Evolutionary conservation across 2,797 vertebrate genomes (phyloP).

Genomic region (Macroramphosus scolopax): DNA sequence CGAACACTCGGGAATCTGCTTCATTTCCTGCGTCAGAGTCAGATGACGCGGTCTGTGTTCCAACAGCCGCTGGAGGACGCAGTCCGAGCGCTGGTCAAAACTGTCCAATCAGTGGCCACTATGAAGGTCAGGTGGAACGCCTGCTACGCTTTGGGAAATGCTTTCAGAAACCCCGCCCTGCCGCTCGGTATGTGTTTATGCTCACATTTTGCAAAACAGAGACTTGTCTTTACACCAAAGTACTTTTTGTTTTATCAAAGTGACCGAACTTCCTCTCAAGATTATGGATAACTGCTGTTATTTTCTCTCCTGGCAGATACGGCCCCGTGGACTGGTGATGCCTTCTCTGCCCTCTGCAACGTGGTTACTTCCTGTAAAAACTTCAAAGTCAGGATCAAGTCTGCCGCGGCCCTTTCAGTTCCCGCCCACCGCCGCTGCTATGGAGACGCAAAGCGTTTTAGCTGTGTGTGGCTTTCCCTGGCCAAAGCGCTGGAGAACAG

Average conservation of each 20-base stretch:
- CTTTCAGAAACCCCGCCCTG: slow-evolving; percentile 90
- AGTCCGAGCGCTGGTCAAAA: slow-evolving; percentile 86
- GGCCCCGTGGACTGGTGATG: slow-evolving; percentile 84
- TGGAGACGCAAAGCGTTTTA: slow-evolving; percentile 79
- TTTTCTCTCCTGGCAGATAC: slow-evolving; percentile 71
- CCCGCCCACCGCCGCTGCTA: slow-evolving; percentile 81
- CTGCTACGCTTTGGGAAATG: slow-evolving; percentile 93
- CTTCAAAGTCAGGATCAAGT: slow-evolving; percentile 96
- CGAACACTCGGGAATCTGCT: slow-evolving; percentile 93
- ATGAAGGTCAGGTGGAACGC: slow-evolving; percentile 99
- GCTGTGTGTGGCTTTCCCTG: slow-evolving; percentile 84
- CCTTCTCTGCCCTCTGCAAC: slow-evolving; percentile 83
- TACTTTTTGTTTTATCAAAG: too few species aligned
- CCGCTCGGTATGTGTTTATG: slow-evolving; percentile 78
- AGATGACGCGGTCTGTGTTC: slow-evolving; percentile 85
- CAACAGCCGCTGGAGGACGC: slow-evolving; percentile 84
- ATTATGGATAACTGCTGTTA: neutral
- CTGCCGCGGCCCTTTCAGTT: slow-evolving; percentile 86
- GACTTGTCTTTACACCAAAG: too few species aligned
- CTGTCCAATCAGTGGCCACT: slow-evolving; percentile 87
- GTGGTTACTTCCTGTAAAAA: slow-evolving; percentile 94
- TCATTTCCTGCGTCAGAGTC: slow-evolving; percentile 86
- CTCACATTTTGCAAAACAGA: too few species aligned
- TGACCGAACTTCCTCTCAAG: too few species aligned
- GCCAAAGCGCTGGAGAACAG: slow-evolving; percentile 87